A percentile compares a stretch with the other conserved stretches of the same genome.
phyloP scores from a whole-genome alignment of 2,113 vertebrate species.

The Serinus canaria region DNA sequence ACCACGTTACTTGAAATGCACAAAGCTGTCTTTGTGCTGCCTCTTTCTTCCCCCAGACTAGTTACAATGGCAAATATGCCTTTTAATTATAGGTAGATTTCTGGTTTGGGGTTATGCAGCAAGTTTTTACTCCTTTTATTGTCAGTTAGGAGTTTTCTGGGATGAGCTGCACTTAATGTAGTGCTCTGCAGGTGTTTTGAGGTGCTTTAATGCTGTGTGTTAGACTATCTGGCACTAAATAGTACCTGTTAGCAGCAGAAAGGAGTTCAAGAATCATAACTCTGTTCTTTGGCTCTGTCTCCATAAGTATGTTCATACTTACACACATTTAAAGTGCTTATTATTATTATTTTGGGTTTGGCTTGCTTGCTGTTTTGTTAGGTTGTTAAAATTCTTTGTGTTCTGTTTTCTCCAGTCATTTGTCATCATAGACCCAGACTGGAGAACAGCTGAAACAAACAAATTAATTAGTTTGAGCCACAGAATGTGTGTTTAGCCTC shows the following conservation, averaged over 20 bases:
- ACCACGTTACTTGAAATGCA: constrained; percentile 10
- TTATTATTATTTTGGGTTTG: background rate
- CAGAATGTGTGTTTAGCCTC: constrained; percentile 4
- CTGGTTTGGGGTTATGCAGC: background rate
- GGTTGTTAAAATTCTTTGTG: constrained; percentile 22
- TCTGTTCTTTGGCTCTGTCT: background rate
- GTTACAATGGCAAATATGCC: constrained; percentile 35
- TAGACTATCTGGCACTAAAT: background rate
- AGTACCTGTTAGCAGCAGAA: background rate
- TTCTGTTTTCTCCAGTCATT: background rate
- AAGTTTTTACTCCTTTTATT: constrained; percentile 4
- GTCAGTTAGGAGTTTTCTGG: background rate
- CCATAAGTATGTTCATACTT: background rate
- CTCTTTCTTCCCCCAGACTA: background rate
- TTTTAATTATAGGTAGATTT: constrained; percentile 24
- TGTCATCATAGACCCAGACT: constrained; percentile 3
- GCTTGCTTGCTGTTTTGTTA: background rate
- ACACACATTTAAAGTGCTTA: background rate
- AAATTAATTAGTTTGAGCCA: constrained; percentile 29
- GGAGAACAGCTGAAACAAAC: constrained; percentile 25
- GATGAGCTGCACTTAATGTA: background rate
- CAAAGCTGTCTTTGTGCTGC: constrained; percentile 55
- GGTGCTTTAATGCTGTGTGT: background rate
- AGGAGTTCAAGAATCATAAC: background rate
- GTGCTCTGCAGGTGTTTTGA: background rate